Evolutionary conservation across 53 echinoderm and acorn worm species (phyloP).

Genomic region (Echinarachnius parma): DNA sequence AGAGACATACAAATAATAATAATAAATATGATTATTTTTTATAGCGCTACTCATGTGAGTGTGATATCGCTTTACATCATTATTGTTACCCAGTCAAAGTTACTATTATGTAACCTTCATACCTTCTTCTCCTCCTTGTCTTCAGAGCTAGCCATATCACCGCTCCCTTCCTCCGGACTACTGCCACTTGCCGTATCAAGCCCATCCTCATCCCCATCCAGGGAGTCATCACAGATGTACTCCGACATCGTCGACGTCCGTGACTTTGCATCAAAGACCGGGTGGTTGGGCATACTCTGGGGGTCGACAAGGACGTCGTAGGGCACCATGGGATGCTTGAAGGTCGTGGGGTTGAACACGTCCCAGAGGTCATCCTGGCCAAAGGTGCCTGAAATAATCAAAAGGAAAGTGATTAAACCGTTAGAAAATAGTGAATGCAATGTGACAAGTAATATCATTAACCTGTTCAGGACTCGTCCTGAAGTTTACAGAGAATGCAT

Average conservation of each 20-base stretch:
- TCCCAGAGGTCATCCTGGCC: conserved; percentile 93
- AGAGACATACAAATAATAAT: too few species aligned
- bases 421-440: too few species aligned
- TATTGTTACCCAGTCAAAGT: too few species aligned
- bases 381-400: conserved; percentile 62
- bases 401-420: too few species aligned
- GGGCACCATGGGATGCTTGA: conserved; percentile 93
- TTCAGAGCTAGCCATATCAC: conserved; percentile 44
- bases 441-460: too few species aligned
- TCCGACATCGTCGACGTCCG: conserved; percentile 47
- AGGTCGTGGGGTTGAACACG: conserved; percentile 87
- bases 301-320: conserved; percentile 98
- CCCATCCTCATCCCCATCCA: conserved; percentile 2
- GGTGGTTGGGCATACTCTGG: conserved; percentile 90
- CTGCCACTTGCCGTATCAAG: conserved; percentile 4
- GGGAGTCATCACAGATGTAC: conserved; percentile 53
- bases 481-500: too few species aligned
- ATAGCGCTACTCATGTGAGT: too few species aligned
- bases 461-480: too few species aligned
- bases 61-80: too few species aligned
- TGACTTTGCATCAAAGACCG: conserved; percentile 69
- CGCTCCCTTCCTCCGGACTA: conserved; percentile 9
- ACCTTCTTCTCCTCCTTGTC: conserved; percentile 56
- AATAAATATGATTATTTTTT: too few species aligned
- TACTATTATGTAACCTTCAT: not conserved